Base-by-base conservation (phyloP, 1,140 invertebrate species). In the Drosophila mayri region DNA sequence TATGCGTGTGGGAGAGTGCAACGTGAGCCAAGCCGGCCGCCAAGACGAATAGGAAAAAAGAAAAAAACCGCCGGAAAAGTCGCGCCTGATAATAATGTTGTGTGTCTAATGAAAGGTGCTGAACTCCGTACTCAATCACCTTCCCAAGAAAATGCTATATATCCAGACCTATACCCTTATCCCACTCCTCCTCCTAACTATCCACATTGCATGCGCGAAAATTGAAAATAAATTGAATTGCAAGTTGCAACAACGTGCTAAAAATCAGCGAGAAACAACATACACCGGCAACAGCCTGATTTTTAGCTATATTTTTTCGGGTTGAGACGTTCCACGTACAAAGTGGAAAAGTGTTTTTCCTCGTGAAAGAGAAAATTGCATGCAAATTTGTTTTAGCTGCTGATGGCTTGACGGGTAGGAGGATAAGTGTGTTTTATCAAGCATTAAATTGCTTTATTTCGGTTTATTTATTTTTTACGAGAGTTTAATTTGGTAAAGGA, bases 201-300 rank as follows among this genome's bases (percentile, higher is more conserved):
- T 44, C 37, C 67, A 35, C 52, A 49, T 86, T 86, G 74, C 82
- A 87, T 79, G 83, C 76, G 66, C 77, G 85, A 66, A 88, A 88
- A 88, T 88, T 88, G 84, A 88, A 88, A 88, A 88, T 88, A 88
- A 88, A 88, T 88, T 88, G 80, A 88, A 88, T 88, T 88, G 84
- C 84, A 84, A 88, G 88, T 88, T 88, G 84, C 84, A 88, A 75
- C 77, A 87, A 87, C 77, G 83, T 87, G 79, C 76, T 82, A 76
- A 87, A 55, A 86, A 81, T 81, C 73, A 54, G 65, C 63, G 40
- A 43, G 38, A 58, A 46, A 57, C 43, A 68, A 44, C 55, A 60
- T 28, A 55, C 32, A 64, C 35, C 47, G n/a, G 59, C 37, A 63
- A 76, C 22, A 57, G 60, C 60, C 59, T 58, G 57, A 52, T 64